phyloP scores from a whole-genome alignment of 1,140 invertebrate genomes.

The Psix sp. region DNA sequence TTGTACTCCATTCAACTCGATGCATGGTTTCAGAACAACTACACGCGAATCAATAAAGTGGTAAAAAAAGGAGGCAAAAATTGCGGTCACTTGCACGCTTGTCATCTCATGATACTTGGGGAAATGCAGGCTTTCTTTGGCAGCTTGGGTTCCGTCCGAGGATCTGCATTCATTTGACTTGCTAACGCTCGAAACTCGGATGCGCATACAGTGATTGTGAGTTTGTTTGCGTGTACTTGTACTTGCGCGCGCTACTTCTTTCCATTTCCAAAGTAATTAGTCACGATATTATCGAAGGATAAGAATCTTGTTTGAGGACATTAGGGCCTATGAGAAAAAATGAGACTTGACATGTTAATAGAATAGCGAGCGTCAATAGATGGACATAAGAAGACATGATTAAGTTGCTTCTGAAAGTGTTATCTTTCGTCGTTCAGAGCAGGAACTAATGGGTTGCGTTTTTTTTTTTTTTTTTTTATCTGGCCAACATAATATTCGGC shows the following conservation, averaged over 20 bases:
- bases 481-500: conserved; percentile 3
- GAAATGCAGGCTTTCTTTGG: conserved; percentile 54
- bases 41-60: conserved; percentile 37
- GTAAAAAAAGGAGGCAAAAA: conserved; percentile 10
- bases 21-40: conserved; percentile 18
- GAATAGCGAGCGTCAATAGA: too few relatives aligned
- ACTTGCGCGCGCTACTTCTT: conserved; percentile 6
- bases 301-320: too few relatives aligned
- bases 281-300: conserved; percentile 9
- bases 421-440: too few relatives aligned
- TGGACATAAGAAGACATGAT: too few relatives aligned
- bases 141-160: conserved; percentile 49
- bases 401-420: too few relatives aligned
- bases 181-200: conserved; percentile 70
- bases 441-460: too few relatives aligned
- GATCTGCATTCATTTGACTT: conserved; percentile 75
- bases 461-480: too few relatives aligned
- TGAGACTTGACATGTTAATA: too few relatives aligned
- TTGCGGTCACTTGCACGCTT: conserved; percentile 16
- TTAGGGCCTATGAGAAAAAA: too few relatives aligned
- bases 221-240: conserved; percentile 23
- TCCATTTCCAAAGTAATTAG: conserved; percentile 13
- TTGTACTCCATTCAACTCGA: too few relatives aligned
- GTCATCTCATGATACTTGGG: conserved; percentile 40
- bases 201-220: conserved; percentile 53